Base-by-base conservation (phyloP, 1,140 invertebrate species). In the Papilio aristodemus region DNA sequence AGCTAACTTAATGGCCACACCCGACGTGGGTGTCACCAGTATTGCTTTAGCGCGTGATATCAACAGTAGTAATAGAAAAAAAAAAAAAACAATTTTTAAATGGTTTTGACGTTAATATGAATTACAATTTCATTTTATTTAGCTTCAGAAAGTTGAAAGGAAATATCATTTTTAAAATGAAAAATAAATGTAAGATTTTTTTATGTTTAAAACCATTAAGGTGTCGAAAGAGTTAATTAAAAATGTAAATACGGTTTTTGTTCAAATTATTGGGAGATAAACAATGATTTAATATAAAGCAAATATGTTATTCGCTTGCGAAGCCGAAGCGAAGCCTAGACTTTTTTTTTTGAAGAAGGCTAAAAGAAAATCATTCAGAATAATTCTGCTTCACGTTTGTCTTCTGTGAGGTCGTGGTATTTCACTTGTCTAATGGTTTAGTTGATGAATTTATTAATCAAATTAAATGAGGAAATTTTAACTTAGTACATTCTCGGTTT, bases 71-170 rank as follows among this genome's bases (percentile, higher is more conserved):
- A 17, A 1, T 38, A 62, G 38, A 60, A 60, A 38, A 17, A 1
- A 62, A 62, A 38, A 60, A 60, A 38, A 62, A 62, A 62, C 59
- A 62, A 19, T 37, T 62, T 36, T 36, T 62, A 37, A 22, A 62
- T 39, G 36, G n/a, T 62, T 62, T 62, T 19, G 59, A 62, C 17
- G 59, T 38, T 17, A 38, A 62, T 19, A 36, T 59, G 25, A 32
- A n/a, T 59, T 59, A 59, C 13, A 14, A 36, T 54, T 54, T 54
- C 46, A 17, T 54, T 25, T 54, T 54, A 54, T 54, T 54, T 54
- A 54, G 9, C 22, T 54, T 43, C 6, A 22, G 22, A 39, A 54
- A 54, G 17, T 54, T 4, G 9, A 13, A 54, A 22, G 19, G 19
- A 54, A 54, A 25, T 54, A 54, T 54, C 17, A 54, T 10, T n/a